phyloP scores from a whole-genome alignment of 2,113 vertebrate genomes.

The Nibea albiflora region DNA sequence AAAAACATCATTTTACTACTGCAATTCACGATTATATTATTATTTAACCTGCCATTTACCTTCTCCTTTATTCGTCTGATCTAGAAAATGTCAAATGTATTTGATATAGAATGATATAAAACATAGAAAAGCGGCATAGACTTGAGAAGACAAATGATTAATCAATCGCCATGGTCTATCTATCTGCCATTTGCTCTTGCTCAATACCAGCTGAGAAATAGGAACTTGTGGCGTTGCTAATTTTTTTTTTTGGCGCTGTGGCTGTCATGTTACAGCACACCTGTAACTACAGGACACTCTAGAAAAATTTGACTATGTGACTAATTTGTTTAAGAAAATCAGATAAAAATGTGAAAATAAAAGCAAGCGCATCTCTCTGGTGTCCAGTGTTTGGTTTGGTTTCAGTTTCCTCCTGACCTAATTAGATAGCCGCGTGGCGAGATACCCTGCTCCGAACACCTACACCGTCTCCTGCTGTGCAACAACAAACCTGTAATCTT shows the following conservation, averaged over 20 bases:
- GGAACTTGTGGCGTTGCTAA: neutral
- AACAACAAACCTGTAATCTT: slow-evolving; percentile 51
- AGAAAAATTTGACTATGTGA: neutral
- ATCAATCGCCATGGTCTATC: neutral
- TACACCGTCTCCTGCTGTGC: neutral
- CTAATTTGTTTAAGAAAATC: neutral
- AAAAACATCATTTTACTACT: neutral
- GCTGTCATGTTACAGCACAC: too few relatives aligned
- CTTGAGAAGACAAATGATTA: too few relatives aligned
- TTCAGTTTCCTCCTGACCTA: slow-evolving; percentile 46
- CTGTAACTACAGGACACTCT: neutral
- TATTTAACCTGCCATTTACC: neutral
- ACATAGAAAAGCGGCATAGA: neutral
- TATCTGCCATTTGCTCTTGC: neutral
- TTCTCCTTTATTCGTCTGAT: neutral
- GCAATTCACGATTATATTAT: neutral
- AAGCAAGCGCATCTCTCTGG: slow-evolving; percentile 2
- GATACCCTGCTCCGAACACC: slow-evolving; percentile 9
- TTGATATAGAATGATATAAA: neutral
- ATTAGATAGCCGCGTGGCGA: slow-evolving; percentile 5
- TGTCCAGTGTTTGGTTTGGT: slow-evolving; percentile 29
- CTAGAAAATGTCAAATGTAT: neutral
- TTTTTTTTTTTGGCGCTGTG: neutral
- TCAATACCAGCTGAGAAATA: neutral
- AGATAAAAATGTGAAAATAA: neutral